A percentile compares a stretch with the other conserved stretches of the same genome.
phyloP scores from a whole-genome alignment of 2,888 invertebrate species.

The Amphipyra berbera region DNA sequence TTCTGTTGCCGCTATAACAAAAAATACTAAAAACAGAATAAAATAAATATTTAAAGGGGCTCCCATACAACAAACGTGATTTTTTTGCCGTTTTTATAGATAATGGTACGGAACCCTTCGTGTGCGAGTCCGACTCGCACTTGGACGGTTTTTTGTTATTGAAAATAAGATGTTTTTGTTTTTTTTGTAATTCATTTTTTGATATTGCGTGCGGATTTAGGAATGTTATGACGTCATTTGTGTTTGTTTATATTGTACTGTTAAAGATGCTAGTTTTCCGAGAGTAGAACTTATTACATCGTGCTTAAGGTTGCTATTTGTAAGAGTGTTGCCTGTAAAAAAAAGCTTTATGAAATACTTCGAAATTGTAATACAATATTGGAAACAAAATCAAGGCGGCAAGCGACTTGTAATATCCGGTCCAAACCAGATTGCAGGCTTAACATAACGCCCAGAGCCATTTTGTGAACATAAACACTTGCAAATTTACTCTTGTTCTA shows the following conservation, averaged over 20 bases:
- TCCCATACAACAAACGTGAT: no score
- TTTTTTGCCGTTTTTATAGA: no score
- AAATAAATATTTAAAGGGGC: no score
- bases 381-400: constrained; percentile 54
- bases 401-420: constrained; percentile 75
- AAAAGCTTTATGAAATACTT: constrained; percentile 29
- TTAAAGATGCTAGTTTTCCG: no score
- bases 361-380: constrained; percentile 52
- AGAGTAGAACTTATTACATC: no score
- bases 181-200: constrained; percentile 19
- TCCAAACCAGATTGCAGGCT: constrained; percentile 58
- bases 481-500: constrained; percentile 39
- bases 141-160: constrained; percentile 22
- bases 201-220: background rate
- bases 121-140: no score
- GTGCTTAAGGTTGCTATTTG: background rate
- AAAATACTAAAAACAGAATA: no score
- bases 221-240: background rate
- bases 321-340: background rate
- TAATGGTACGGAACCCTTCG: no score
- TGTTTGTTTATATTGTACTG: no score
- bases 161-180: constrained; percentile 21
- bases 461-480: constrained; percentile 47
- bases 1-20: no score
- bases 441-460: constrained; percentile 62